Percentiles rank a stretch among this genome's conserved stretches.
phyloP scores from a whole-genome alignment of 1,140 invertebrate genomes.

The Euura saliciscinereae region DNA sequence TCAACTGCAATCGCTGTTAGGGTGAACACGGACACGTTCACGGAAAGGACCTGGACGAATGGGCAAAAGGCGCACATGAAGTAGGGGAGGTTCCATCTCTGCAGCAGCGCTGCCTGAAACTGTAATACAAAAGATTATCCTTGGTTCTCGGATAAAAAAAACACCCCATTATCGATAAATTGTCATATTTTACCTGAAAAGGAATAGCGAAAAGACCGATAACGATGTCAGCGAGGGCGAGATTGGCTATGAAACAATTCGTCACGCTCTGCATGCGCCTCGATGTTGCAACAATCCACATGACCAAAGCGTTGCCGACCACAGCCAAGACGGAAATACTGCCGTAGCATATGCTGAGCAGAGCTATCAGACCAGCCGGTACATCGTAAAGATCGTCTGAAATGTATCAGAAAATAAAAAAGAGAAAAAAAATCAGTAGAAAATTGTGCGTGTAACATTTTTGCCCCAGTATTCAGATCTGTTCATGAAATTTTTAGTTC shows the following conservation, averaged over 20 bases:
- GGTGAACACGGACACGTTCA: slow-evolving; percentile 84
- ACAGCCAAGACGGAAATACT: slow-evolving; percentile 81
- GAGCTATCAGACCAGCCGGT: slow-evolving; percentile 71
- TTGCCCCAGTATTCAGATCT: too few species aligned
- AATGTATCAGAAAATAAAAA: slow-evolving; percentile 7
- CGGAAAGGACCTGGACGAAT: slow-evolving; percentile 77
- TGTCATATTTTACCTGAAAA: slow-evolving; percentile 70
- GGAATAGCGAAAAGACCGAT: slow-evolving; percentile 81
- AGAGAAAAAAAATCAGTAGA: neutral
- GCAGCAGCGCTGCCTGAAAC: slow-evolving; percentile 83
- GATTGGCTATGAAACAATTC: slow-evolving; percentile 82
- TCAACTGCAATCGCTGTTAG: slow-evolving; percentile 82
- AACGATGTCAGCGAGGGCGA: slow-evolving; percentile 79
- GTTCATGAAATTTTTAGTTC: too few species aligned
- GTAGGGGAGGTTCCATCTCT: slow-evolving; percentile 80
- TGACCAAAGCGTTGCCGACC: slow-evolving; percentile 80
- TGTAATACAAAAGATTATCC: slow-evolving; percentile 45
- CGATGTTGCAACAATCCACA: slow-evolving; percentile 78
- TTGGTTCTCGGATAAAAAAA: slow-evolving; percentile 7
- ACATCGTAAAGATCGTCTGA: slow-evolving; percentile 69
- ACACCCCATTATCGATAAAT: neutral
- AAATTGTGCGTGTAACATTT: too few species aligned
- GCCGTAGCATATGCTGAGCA: slow-evolving; percentile 82
- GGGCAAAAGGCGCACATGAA: slow-evolving; percentile 86
- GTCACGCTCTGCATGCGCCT: slow-evolving; percentile 81